These are phyloP conservation scores for Corapipo altera DNA, from an alignment of 2,113 vertebrate species.

Conservation along the genomic window DNA sequence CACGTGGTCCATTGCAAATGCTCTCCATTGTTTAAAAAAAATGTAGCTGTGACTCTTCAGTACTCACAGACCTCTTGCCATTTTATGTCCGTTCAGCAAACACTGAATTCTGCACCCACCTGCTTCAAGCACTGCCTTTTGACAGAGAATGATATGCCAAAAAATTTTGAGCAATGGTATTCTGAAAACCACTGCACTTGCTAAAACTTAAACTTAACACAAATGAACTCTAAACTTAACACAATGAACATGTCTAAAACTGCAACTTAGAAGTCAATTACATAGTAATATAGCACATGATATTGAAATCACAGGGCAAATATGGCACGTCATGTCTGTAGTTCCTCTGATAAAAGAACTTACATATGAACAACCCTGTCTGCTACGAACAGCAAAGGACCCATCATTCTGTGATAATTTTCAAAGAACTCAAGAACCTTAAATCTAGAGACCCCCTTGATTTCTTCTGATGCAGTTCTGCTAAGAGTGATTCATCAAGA, in stretches of 20 bases:
- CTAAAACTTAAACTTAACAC: not conserved
- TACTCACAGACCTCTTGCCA: not conserved
- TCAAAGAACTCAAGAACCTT: not conserved
- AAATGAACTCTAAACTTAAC: not conserved
- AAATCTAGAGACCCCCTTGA: accelerated
- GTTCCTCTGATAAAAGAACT: not conserved
- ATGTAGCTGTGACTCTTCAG: not conserved
- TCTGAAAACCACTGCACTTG: not conserved
- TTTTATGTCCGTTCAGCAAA: not conserved
- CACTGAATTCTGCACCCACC: not conserved
- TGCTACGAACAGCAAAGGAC: not conserved
- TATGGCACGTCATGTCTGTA: not conserved
- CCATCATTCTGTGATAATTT: not conserved
- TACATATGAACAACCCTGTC: not conserved
- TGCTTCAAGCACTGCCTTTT: not conserved
- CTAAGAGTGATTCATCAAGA: not conserved
- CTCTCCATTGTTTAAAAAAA: not conserved
- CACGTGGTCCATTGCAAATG: not conserved
- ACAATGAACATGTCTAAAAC: not conserved
- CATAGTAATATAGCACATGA: not conserved
- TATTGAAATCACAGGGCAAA: not conserved
- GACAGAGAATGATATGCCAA: not conserved
- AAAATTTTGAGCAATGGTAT: not conserved
- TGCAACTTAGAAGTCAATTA: not conserved
- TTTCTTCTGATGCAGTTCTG: not conserved